Conservation (phyloP, 2,113 vertebrate genomes). For the Epinephelus moara region DNA sequence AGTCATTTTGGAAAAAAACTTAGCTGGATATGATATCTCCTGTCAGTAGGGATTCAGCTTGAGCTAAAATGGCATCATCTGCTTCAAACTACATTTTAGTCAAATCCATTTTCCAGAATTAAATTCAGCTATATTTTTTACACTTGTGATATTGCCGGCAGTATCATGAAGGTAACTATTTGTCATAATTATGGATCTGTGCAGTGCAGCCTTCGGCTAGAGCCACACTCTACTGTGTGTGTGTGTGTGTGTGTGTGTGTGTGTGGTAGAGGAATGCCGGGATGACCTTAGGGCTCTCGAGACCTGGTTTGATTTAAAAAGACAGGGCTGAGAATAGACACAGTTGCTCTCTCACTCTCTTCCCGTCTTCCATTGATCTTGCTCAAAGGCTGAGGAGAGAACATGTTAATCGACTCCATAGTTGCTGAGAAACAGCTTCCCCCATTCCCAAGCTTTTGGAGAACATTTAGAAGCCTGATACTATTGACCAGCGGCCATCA, state of each 20-base stretch:
- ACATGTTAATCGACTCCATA: slow-evolving; percentile 73
- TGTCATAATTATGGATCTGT: slow-evolving; percentile 73
- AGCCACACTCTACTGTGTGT: slow-evolving; percentile 15
- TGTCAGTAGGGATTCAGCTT: slow-evolving; percentile 17
- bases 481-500: slow-evolving; percentile 62
- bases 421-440: slow-evolving; percentile 49
- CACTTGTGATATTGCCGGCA: slow-evolving; percentile 42
- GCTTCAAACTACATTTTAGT: slow-evolving; percentile 42
- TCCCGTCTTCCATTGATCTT: slow-evolving; percentile 66
- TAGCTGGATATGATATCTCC: not conserved
- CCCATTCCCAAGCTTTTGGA: slow-evolving; percentile 34
- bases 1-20: not conserved
- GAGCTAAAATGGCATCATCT: slow-evolving; percentile 49
- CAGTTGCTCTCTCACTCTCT: slow-evolving; percentile 52
- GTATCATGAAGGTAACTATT: slow-evolving; percentile 61
- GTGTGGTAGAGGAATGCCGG: slow-evolving; percentile 22
- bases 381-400: slow-evolving; percentile 59
- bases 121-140: slow-evolving; percentile 50
- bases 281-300: slow-evolving; percentile 45
- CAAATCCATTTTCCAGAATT: slow-evolving; percentile 55
- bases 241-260: slow-evolving; percentile 12
- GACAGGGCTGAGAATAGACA: slow-evolving; percentile 57
- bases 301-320: slow-evolving; percentile 66
- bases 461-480: slow-evolving; percentile 61
- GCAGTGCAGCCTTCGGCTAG: slow-evolving; percentile 47